phyloP scores from a whole-genome alignment of 2,797 vertebrate genomes.

The Luscinia luscinia region DNA sequence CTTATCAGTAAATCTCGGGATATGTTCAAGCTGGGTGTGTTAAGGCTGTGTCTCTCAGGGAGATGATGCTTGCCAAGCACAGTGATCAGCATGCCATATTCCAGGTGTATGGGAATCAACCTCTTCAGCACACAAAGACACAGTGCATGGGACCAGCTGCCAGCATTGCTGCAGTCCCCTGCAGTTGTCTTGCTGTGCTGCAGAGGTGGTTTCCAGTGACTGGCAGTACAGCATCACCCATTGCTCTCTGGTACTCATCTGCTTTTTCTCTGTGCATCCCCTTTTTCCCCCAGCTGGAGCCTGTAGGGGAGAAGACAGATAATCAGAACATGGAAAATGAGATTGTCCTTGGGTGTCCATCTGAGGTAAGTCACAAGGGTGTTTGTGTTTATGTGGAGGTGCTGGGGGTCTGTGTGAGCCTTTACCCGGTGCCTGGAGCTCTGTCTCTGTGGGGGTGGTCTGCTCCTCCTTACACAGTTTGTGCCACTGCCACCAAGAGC shows the following conservation, averaged over 20 bases:
- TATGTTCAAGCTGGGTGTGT: neutral
- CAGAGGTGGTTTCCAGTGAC: neutral
- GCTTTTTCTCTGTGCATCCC: neutral
- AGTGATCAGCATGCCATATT: neutral
- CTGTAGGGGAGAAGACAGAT: conserved; percentile 69
- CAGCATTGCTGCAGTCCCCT: neutral
- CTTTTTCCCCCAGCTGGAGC: conserved; percentile 72
- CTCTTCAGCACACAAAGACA: neutral
- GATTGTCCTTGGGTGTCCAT: conserved; percentile 69
- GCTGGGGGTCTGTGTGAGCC: neutral
- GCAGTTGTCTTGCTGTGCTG: neutral
- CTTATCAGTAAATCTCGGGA: neutral
- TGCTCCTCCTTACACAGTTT: neutral
- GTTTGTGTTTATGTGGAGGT: neutral
- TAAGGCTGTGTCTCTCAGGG: neutral
- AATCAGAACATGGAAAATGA: conserved; percentile 9
- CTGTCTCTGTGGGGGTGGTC: accelerated
- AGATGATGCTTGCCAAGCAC: neutral
- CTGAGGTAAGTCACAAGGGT: conserved; percentile 45
- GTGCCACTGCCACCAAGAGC: neutral
- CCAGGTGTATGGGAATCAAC: neutral
- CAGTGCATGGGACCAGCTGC: neutral
- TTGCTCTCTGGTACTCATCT: neutral
- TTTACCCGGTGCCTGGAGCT: neutral
- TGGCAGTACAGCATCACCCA: neutral